Percentiles rank a stretch among this genome's conserved stretches.
Conservation (phyloP, 2,113 vertebrate species). For the Machaerirhynchus nigripectus region DNA sequence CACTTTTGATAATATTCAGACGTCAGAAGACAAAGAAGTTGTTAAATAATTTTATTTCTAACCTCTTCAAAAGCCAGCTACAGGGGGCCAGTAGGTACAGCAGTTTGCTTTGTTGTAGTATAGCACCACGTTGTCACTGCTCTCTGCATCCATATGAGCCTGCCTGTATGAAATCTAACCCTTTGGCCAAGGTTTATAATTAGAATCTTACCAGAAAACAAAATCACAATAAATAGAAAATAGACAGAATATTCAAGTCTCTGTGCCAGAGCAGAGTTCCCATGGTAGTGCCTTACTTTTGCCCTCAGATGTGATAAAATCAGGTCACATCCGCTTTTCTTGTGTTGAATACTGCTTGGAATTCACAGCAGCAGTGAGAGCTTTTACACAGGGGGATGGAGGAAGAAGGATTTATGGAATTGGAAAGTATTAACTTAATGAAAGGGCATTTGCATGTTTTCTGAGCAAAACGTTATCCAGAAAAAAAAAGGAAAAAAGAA, state of each 20-base stretch:
- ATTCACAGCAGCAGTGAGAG: conserved; percentile 5
- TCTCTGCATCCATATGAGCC: neutral
- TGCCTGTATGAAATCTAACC: neutral
- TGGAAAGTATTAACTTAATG: conserved; percentile 49
- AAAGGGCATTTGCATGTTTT: conserved; percentile 67
- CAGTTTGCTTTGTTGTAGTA: neutral
- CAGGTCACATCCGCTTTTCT: neutral
- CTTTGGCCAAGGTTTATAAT: neutral
- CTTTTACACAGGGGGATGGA: conserved; percentile 19
- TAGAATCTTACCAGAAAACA: neutral
- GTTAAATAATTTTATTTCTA: neutral
- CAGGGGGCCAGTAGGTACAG: too few species aligned
- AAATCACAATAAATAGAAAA: neutral
- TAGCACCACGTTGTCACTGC: neutral
- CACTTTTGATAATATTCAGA: neutral
- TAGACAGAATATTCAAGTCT: neutral
- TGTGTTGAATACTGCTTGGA: conserved; percentile 29
- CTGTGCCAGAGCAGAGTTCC: neutral
- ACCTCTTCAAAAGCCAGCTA: neutral
- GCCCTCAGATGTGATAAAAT: conserved; percentile 1
- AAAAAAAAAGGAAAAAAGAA: neutral
- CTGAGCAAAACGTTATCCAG: neutral
- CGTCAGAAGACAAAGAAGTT: neutral
- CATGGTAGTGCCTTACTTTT: neutral
- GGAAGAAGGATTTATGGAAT: conserved; percentile 44